Evolutionary conservation across 2,797 vertebrate species (phyloP).

Genomic region (Acanthurus lineatus): DNA sequence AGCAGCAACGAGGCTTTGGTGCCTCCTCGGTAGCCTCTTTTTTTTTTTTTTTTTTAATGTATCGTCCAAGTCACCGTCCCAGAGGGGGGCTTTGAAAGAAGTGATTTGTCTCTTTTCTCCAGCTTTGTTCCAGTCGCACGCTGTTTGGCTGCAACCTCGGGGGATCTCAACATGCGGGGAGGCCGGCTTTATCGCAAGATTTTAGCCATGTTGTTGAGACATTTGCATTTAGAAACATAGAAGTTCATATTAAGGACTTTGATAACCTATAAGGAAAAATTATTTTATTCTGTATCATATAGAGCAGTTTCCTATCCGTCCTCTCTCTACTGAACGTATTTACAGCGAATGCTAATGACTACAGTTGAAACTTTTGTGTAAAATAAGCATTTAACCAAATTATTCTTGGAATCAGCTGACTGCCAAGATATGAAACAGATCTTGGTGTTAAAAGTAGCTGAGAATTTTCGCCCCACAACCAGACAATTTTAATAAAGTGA

Average conservation of each 20-base stretch:
- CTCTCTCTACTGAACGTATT: background rate
- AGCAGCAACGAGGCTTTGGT: conserved; percentile 50
- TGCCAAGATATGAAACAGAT: conserved; percentile 12
- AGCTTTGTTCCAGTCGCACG: conserved; percentile 55
- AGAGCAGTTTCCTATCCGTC: background rate
- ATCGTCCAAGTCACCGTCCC: conserved; percentile 53
- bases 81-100: conserved; percentile 59
- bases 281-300: no score
- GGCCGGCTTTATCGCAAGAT: conserved; percentile 24
- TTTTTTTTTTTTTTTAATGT: conserved; percentile 31
- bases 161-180: conserved; percentile 34
- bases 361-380: background rate
- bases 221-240: conserved; percentile 9
- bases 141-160: conserved; percentile 34
- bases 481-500: conserved; percentile 4
- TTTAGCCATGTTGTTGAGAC: conserved; percentile 1
- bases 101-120: conserved; percentile 58
- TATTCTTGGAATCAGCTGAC: conserved; percentile 5
- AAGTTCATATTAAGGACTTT: background rate
- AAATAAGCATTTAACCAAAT: background rate
- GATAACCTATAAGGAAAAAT: background rate
- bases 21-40: conserved; percentile 37
- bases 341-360: background rate
- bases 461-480: background rate
- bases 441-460: background rate